phyloP scores from a whole-genome alignment of 2,797 vertebrate species.

The Huso huso region DNA sequence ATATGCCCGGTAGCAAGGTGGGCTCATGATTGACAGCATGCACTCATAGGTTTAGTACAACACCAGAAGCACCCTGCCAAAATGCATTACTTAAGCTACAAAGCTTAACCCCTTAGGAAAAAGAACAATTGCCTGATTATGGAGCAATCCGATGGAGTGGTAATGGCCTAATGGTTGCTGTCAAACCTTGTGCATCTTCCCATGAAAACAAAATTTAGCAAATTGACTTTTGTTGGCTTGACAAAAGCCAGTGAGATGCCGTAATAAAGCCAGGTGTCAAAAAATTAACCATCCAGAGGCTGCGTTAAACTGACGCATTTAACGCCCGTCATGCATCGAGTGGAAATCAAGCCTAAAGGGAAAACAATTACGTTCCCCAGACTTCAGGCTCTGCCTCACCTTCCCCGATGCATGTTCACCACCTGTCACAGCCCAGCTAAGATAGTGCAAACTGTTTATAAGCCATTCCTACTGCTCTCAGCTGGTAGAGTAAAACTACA shows the following conservation, averaged over 20 bases:
- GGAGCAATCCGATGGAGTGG: background rate
- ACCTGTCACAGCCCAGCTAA: too few species aligned
- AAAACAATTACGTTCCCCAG: too few species aligned
- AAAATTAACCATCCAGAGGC: too few species aligned
- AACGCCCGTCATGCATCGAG: too few species aligned
- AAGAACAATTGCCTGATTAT: too few species aligned
- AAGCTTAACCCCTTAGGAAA: slow-evolving; percentile 37
- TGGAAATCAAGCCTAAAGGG: too few species aligned
- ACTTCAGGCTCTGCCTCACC: too few species aligned
- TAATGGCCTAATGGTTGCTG: background rate
- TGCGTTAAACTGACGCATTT: too few species aligned
- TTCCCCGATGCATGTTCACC: too few species aligned
- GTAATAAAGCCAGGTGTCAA: background rate
- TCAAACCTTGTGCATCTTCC: background rate
- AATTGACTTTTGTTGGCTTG: background rate
- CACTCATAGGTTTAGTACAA: slow-evolving; percentile 50
- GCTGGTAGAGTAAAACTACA: too few species aligned
- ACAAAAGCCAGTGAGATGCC: background rate
- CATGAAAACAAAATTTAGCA: background rate
- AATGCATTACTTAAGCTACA: slow-evolving; percentile 54
- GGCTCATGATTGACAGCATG: slow-evolving; percentile 57
- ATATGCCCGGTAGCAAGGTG: slow-evolving; percentile 48
- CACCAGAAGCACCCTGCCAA: slow-evolving; percentile 43
- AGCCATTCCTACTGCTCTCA: too few species aligned
- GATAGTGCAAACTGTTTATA: too few species aligned